Conservation (phyloP, 2,888 invertebrate species). For the Netelia inedita region DNA sequence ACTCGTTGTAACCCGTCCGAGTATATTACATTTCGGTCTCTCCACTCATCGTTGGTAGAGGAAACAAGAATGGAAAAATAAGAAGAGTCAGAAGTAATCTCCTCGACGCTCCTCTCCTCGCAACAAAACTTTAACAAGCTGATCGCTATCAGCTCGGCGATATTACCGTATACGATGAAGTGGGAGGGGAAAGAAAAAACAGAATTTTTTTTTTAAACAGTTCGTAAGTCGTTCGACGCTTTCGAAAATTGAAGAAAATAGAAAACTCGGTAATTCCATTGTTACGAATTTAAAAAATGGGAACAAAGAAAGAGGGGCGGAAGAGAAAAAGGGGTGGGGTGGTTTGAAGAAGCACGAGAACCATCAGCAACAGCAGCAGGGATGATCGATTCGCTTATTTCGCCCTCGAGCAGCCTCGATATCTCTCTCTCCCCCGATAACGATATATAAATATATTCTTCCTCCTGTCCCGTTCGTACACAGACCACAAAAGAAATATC, state of each 20-base stretch:
- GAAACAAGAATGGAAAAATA: slow-evolving; percentile 31
- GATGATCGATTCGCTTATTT: slow-evolving; percentile 56
- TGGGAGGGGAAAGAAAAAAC: not conserved
- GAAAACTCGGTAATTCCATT: not conserved
- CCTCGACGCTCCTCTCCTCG: slow-evolving; percentile 47
- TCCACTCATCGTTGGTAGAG: slow-evolving; percentile 40
- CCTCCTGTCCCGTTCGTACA: slow-evolving; percentile 10
- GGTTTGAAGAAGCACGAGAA: slow-evolving; percentile 54
- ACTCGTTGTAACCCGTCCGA: slow-evolving; percentile 47
- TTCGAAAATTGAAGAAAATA: not conserved
- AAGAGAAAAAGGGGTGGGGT: not conserved
- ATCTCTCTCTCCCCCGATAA: slow-evolving; percentile 41
- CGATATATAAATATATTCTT: slow-evolving; percentile 19
- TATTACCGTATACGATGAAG: slow-evolving; percentile 31
- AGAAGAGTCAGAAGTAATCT: slow-evolving; percentile 60
- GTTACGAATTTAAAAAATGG: not conserved
- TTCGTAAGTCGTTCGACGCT: too few species aligned
- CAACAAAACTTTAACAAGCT: slow-evolving; percentile 82
- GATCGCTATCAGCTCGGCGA: slow-evolving; percentile 79
- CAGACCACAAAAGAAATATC: slow-evolving; percentile 13
- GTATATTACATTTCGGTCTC: slow-evolving; percentile 69
- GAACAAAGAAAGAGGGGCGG: not conserved
- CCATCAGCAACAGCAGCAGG: slow-evolving; percentile 37
- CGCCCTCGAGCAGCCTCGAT: slow-evolving; percentile 45
- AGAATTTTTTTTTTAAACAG: not conserved